Percentiles rank a stretch among this genome's conserved stretches.
Conservation (phyloP, 2,797 vertebrate genomes). For the Morelia viridis region DNA sequence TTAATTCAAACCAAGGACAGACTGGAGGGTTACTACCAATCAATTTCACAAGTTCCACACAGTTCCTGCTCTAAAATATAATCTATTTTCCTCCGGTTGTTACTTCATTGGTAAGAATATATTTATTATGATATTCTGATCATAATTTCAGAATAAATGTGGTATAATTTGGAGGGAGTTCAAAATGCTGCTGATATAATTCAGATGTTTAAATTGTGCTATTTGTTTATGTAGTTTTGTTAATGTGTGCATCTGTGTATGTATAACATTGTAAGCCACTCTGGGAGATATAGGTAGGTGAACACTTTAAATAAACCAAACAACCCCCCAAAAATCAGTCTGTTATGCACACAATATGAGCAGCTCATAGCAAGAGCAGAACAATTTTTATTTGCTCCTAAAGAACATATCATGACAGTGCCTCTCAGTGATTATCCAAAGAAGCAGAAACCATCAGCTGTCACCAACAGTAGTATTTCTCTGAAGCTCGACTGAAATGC, state of each 20-base stretch:
- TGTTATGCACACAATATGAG: background rate
- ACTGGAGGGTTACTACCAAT: background rate
- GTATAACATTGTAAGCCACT: background rate
- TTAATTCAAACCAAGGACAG: background rate
- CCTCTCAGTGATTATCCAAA: constrained; percentile 22
- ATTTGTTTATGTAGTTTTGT: background rate
- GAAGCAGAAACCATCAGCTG: constrained; percentile 9
- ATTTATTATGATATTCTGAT: no score
- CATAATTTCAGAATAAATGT: no score
- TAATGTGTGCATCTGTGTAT: no score
- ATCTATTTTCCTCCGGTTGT: background rate
- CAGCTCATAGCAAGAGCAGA: background rate
- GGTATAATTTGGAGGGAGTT: no score
- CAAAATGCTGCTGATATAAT: background rate
- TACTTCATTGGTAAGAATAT: background rate
- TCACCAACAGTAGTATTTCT: background rate
- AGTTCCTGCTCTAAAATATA: background rate
- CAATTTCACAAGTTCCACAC: background rate
- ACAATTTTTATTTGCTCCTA: background rate
- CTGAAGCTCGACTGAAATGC: constrained; percentile 21
- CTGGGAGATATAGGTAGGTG: background rate
- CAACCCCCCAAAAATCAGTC: background rate
- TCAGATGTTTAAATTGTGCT: background rate
- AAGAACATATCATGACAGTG: background rate
- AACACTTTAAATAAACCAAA: background rate